Evolutionary conservation across 1,140 invertebrate genomes (phyloP).

Genomic region (Caerostris darwini): DNA sequence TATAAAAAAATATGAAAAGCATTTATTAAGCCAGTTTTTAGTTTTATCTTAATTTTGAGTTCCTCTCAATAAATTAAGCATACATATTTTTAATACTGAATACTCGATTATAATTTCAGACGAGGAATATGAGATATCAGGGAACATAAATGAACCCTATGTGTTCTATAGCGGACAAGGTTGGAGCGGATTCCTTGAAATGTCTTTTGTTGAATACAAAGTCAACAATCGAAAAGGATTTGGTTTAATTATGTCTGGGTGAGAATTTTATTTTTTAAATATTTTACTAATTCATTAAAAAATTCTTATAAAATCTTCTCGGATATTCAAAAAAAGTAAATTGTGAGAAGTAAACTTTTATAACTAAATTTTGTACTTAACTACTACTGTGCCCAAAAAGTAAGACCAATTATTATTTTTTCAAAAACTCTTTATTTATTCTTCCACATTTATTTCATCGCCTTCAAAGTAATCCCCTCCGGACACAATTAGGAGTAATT

Average conservation of each 20-base stretch:
- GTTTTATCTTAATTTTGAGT: not conserved
- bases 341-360: too few species aligned
- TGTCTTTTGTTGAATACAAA: slow-evolving; percentile 13
- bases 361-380: too few species aligned
- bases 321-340: too few species aligned
- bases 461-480: too few species aligned
- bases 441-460: too few species aligned
- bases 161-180: slow-evolving; percentile 23
- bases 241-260: slow-evolving; percentile 49
- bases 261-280: not conserved
- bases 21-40: not conserved
- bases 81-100: not conserved
- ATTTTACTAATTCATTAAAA: too few species aligned
- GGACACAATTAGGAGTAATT: too few species aligned
- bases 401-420: too few species aligned
- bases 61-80: not conserved
- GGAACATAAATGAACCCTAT: not conserved
- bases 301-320: too few species aligned
- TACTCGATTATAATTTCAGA: not conserved
- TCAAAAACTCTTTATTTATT: too few species aligned
- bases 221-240: slow-evolving; percentile 15
- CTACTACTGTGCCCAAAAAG: too few species aligned
- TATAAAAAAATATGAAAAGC: too few species aligned
- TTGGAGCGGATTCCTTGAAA: slow-evolving; percentile 41
- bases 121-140: not conserved